phyloP scores from a whole-genome alignment of 2,888 invertebrate genomes.

The Tipula unca region DNA sequence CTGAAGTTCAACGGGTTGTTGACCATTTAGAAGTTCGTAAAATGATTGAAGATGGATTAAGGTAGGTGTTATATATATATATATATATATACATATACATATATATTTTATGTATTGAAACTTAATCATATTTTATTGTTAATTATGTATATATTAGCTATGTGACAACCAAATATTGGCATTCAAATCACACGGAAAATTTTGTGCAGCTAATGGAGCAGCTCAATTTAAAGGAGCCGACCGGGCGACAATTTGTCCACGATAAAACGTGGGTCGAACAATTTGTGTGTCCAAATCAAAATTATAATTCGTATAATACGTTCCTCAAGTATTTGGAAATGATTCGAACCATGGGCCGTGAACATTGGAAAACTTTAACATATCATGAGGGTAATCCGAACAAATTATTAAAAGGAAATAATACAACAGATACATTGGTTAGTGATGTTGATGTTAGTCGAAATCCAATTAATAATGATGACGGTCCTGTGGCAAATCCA shows the following conservation, averaged over 20 bases:
- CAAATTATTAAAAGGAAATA: conserved; percentile 23
- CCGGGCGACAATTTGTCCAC: conserved; percentile 65
- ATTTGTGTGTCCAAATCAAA: conserved; percentile 34
- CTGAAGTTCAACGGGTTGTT: conserved; percentile 60
- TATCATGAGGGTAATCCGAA: conserved; percentile 26
- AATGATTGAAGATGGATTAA: conserved; percentile 71
- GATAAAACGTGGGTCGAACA: conserved; percentile 42
- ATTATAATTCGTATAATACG: conserved; percentile 31
- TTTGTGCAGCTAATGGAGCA: conserved; percentile 64
- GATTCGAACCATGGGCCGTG: conserved; percentile 31
- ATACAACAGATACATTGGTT: conserved; percentile 15
- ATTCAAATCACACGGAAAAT: conserved; percentile 59
- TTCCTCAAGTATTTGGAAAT: conserved; percentile 35
- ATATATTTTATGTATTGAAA: not conserved
- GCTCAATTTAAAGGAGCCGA: conserved; percentile 57
- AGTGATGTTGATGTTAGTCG: conserved; percentile 16
- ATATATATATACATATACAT: not conserved
- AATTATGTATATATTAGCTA: conserved; percentile 47
- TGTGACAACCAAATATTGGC: conserved; percentile 70
- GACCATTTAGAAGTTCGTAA: conserved; percentile 60
- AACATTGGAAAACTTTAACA: conserved; percentile 33
- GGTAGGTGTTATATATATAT: conserved; percentile 45
- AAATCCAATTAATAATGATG: not conserved
- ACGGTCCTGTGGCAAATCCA: not conserved
- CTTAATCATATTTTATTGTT: not conserved